phyloP scores from a whole-genome alignment of 53 echinoderm and acorn worm genomes.

The Holothuria scabra region DNA sequence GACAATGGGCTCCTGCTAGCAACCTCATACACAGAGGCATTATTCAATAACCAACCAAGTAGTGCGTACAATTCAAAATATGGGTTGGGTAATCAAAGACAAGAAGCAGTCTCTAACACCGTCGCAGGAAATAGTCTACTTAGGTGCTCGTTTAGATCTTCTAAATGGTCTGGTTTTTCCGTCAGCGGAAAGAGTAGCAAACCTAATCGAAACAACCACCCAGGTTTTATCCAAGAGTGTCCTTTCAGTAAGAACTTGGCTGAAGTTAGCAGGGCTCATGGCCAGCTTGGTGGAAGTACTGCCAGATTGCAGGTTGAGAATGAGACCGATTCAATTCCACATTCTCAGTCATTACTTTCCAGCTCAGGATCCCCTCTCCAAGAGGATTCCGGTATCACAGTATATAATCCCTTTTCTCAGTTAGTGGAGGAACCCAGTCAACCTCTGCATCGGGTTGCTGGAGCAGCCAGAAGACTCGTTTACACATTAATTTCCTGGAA shows the following conservation, averaged over 20 bases:
- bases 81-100: background rate
- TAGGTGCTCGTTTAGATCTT: background rate
- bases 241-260: background rate
- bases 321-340: conserved; percentile 46
- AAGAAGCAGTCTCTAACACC: background rate
- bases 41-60: background rate
- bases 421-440: background rate
- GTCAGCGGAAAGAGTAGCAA: too few species aligned
- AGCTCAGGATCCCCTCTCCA: background rate
- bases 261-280: background rate
- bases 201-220: too few species aligned
- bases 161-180: too few species aligned
- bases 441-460: conserved; percentile 31
- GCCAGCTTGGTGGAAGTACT: conserved; percentile 42
- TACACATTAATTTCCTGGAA: conserved; percentile 59
- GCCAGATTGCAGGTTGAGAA: conserved; percentile 14
- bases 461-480: background rate
- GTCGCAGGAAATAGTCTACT: background rate
- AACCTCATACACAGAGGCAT: background rate
- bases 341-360: conserved; percentile 17
- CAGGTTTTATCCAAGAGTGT: background rate
- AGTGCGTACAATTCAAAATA: background rate
- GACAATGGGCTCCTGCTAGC: background rate
- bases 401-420: background rate
- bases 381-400: conserved; percentile 10